Conservation (phyloP, 2,113 vertebrate species). For the Meriones unguiculatus region DNA sequence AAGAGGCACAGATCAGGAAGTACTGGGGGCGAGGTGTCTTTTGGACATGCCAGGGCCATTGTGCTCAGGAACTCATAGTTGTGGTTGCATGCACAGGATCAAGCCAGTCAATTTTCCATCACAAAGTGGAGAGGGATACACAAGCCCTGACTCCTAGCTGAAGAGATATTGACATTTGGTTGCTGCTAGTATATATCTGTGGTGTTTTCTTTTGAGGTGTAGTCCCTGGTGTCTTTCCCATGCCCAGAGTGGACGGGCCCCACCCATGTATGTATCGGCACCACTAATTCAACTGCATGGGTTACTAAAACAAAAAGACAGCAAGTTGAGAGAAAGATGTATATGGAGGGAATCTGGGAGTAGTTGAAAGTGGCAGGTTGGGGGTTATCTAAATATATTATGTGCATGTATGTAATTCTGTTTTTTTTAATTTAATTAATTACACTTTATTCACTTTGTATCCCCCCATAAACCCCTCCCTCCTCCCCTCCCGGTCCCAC, state of each 20-base stretch:
- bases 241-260: not conserved
- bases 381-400: not conserved
- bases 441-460: too few relatives aligned
- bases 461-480: too few relatives aligned
- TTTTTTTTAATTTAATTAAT: too few relatives aligned
- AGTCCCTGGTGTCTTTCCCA: not conserved
- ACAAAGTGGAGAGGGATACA: not conserved
- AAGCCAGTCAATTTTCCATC: not conserved
- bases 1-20: not conserved
- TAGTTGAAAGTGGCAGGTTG: not conserved
- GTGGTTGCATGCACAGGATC: not conserved
- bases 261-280: not conserved
- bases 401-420: not conserved
- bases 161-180: not conserved
- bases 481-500: too few relatives aligned
- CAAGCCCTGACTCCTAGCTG: not conserved
- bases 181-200: not conserved
- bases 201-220: not conserved
- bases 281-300: not conserved
- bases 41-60: not conserved
- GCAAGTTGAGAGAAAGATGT: not conserved
- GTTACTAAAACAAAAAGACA: not conserved
- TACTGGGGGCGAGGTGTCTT: not conserved
- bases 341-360: not conserved
- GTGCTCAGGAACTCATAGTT: not conserved